Percentiles rank a stretch among this genome's conserved stretches.
Evolutionary conservation across 92 coral and sea anemone species (phyloP).

Genomic region (Nematostella vectensis): DNA sequence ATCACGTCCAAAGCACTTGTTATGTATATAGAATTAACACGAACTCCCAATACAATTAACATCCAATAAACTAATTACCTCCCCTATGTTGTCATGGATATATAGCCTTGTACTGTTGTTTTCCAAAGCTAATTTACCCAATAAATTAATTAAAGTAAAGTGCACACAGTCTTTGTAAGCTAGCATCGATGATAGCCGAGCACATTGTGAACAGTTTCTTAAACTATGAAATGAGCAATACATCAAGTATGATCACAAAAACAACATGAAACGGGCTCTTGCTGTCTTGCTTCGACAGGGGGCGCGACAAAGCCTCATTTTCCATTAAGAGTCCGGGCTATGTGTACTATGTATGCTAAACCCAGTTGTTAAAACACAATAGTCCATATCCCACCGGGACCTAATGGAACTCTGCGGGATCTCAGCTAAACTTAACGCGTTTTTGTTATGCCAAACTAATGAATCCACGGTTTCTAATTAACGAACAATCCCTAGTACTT

Average conservation of each 20-base stretch:
- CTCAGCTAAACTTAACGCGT: slow-evolving; percentile 2
- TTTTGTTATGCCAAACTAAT: slow-evolving; percentile 49
- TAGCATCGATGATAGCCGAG: background rate
- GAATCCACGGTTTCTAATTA: slow-evolving; percentile 81
- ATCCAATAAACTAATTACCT: slow-evolving; percentile 68
- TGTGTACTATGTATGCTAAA: slow-evolving; percentile 51
- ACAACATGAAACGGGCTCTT: background rate
- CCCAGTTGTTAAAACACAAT: slow-evolving; percentile 44
- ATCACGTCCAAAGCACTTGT: background rate
- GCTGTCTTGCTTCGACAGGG: background rate
- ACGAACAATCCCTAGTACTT: slow-evolving; percentile 76
- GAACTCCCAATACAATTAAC: slow-evolving; percentile 59
- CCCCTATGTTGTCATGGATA: slow-evolving; percentile 59
- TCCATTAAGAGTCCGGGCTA: slow-evolving; percentile 1
- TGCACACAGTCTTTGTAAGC: background rate
- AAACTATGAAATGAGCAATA: background rate
- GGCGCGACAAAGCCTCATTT: background rate
- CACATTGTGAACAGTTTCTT: background rate
- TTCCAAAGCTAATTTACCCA: slow-evolving; percentile 44
- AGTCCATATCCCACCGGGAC: slow-evolving; percentile 16
- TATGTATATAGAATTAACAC: slow-evolving; percentile 25
- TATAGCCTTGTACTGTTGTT: slow-evolving; percentile 42
- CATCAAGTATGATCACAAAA: background rate
- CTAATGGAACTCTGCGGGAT: slow-evolving; percentile 27
- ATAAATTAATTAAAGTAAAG: slow-evolving; percentile 64